Conservation (phyloP, 2,888 invertebrate genomes). For the Leucophenga maculata region DNA sequence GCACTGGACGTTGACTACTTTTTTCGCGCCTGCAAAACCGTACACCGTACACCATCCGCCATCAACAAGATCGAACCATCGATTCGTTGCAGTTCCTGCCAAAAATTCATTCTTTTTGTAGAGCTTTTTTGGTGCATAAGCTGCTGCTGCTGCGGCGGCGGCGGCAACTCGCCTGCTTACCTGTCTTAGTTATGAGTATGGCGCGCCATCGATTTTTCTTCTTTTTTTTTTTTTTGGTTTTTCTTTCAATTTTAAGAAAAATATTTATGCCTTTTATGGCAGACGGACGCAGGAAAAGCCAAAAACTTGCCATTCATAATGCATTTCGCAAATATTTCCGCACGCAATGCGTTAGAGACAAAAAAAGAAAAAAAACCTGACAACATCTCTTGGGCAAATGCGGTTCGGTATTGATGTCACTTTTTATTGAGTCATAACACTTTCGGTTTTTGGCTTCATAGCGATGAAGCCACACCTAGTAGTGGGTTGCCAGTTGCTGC, state of each 20-base stretch:
- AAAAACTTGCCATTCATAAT: constrained; percentile 1
- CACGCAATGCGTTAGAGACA: background rate
- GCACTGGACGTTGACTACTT: constrained; percentile 30
- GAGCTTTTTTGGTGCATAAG: constrained; percentile 42
- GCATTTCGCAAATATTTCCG: constrained; percentile 16
- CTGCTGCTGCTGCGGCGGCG: too few relatives aligned
- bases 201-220: constrained; percentile 47
- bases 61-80: too few relatives aligned
- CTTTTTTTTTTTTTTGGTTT: too few relatives aligned
- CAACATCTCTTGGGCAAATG: constrained; percentile 2
- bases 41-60: too few relatives aligned
- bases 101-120: background rate
- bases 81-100: constrained; percentile 22
- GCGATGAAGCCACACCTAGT: background rate
- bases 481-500: background rate
- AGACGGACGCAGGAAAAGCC: constrained; percentile 37
- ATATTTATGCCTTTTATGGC: constrained; percentile 64
- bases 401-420: constrained; percentile 22
- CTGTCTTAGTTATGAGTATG: constrained; percentile 30
- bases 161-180: background rate
- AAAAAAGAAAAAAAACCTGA: background rate
- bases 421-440: constrained; percentile 28
- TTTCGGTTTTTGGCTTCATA: background rate
- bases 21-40: background rate
- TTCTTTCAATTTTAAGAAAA: constrained; percentile 50